Percentiles rank a stretch among this genome's conserved stretches.
phyloP scores from a whole-genome alignment of 2,797 vertebrate species.

The Scomberomorus guttatus region DNA sequence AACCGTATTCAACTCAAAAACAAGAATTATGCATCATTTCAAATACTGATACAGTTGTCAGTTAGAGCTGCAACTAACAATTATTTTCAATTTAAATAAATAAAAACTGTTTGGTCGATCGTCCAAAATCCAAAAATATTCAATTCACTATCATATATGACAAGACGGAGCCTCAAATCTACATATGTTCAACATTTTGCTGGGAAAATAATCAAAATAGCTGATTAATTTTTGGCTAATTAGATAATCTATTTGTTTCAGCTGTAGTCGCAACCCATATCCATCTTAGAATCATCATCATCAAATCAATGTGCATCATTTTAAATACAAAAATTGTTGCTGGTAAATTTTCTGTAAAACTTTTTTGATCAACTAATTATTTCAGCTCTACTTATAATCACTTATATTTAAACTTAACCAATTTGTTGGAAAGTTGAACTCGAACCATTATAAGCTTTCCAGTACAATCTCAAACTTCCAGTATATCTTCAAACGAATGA shows the following conservation, averaged over 20 bases:
- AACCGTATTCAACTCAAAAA: not conserved
- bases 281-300: not conserved
- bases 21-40: not conserved
- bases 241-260: not conserved
- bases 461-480: not conserved
- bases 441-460: not conserved
- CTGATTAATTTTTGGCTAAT: not conserved
- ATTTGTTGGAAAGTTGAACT: too few species aligned
- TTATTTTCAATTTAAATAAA: not conserved
- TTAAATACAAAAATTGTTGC: not conserved
- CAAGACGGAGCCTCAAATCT: too few species aligned
- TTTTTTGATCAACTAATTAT: too few species aligned
- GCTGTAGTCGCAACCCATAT: too few species aligned
- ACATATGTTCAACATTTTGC: too few species aligned
- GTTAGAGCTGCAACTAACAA: too few species aligned
- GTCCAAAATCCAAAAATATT: not conserved
- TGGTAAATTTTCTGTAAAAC: too few species aligned
- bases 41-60: not conserved
- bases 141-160: not conserved
- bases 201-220: too few species aligned
- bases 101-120: not conserved
- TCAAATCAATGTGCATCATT: not conserved
- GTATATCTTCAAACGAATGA: not conserved
- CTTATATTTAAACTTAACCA: too few species aligned
- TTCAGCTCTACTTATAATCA: too few species aligned